Evolutionary conservation across 2,888 invertebrate species (phyloP).

Genomic region (Limenitis arthemis): DNA sequence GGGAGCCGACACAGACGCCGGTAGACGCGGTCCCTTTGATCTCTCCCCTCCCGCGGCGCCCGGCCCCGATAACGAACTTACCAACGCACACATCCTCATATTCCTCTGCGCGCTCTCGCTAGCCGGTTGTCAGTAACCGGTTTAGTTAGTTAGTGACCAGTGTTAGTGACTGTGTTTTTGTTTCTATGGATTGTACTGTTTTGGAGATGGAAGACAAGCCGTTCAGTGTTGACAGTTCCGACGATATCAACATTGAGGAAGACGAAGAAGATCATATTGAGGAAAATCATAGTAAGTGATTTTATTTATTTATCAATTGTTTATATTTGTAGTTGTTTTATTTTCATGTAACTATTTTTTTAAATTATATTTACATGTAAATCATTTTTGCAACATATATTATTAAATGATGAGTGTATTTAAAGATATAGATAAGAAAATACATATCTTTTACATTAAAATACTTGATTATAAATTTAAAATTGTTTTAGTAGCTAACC

Average conservation of each 20-base stretch:
- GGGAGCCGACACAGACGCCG: slow-evolving; percentile 66
- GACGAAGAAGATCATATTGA: slow-evolving; percentile 59
- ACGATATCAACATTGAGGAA: slow-evolving; percentile 66
- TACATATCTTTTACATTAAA: too few relatives aligned
- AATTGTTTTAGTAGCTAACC: too few relatives aligned
- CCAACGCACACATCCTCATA: slow-evolving; percentile 65
- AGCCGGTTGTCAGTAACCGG: slow-evolving; percentile 69
- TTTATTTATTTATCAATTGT: slow-evolving; percentile 13
- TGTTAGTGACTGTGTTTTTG: slow-evolving; percentile 49
- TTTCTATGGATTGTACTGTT: slow-evolving; percentile 50
- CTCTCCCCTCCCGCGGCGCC: slow-evolving; percentile 46
- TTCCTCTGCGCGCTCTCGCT: slow-evolving; percentile 64
- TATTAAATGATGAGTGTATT: too few relatives aligned
- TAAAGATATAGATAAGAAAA: too few relatives aligned
- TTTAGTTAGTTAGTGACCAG: slow-evolving; percentile 55
- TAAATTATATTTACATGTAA: neutral
- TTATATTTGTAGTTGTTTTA: neutral
- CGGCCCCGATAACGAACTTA: slow-evolving; percentile 44
- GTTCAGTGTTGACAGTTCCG: slow-evolving; percentile 67
- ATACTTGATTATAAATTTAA: too few relatives aligned
- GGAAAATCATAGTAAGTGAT: slow-evolving; percentile 56
- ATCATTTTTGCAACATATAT: too few relatives aligned
- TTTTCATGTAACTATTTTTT: neutral
- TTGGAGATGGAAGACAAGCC: slow-evolving; percentile 67
- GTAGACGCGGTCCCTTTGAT: slow-evolving; percentile 62